phyloP scores from a whole-genome alignment of 1,140 invertebrate species.

The Onthophagus taurus region DNA sequence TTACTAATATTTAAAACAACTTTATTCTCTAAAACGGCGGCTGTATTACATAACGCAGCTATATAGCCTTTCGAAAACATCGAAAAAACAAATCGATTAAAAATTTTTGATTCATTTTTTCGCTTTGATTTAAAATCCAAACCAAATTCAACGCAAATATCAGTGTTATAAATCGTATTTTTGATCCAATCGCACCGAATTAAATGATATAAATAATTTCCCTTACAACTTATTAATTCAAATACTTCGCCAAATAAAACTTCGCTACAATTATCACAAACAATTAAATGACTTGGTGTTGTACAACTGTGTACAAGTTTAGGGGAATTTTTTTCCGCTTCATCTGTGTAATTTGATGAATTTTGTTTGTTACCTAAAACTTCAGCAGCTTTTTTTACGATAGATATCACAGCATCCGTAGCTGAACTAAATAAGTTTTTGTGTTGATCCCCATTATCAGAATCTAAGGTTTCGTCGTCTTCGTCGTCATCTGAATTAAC shows the following conservation, averaged over 20 bases:
- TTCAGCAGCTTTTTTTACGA: slow-evolving; percentile 81
- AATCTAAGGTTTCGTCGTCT: slow-evolving; percentile 42
- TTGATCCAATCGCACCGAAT: slow-evolving; percentile 45
- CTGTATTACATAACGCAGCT: slow-evolving; percentile 64
- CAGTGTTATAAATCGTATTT: slow-evolving; percentile 44
- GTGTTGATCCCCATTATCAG: slow-evolving; percentile 37
- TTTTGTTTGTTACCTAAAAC: slow-evolving; percentile 62
- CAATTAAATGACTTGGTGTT: slow-evolving; percentile 57
- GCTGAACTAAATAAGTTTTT: slow-evolving; percentile 75
- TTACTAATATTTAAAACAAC: slow-evolving; percentile 53
- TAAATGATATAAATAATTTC: slow-evolving; percentile 44
- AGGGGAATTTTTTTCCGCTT: slow-evolving; percentile 6
- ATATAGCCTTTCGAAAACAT: slow-evolving; percentile 57
- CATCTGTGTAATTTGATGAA: slow-evolving; percentile 33
- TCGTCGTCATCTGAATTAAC: slow-evolving; percentile 41
- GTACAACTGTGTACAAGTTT: slow-evolving; percentile 29
- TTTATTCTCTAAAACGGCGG: slow-evolving; percentile 55
- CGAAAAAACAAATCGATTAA: slow-evolving; percentile 38
- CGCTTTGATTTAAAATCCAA: slow-evolving; percentile 48
- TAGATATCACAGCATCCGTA: slow-evolving; percentile 73
- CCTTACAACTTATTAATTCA: slow-evolving; percentile 55
- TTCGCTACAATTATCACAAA: slow-evolving; percentile 62
- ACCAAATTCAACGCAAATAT: slow-evolving; percentile 47
- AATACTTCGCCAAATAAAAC: slow-evolving; percentile 52
- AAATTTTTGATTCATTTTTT: slow-evolving; percentile 35